Evolutionary conservation across 2,797 vertebrate genomes (phyloP), one percentile per base, ranked within the genome.

Genomic region (Carduelis carduelis): DNA sequence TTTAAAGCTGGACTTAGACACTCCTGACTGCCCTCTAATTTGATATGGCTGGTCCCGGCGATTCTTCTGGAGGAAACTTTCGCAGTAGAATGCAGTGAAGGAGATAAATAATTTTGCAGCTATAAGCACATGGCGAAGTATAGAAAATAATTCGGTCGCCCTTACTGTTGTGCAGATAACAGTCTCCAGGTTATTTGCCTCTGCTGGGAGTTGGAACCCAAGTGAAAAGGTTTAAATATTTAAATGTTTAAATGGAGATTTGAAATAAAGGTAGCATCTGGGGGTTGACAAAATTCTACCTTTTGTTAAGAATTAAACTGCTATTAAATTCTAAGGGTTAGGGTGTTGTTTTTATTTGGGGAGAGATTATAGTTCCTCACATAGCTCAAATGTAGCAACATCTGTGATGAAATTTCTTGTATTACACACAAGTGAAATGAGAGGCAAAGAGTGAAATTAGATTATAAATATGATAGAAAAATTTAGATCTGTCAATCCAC

Each of bases 1-100:
- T 98, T 98, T 97, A 97, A 98, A 98, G 96, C 95, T 97, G 95
- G 95, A 97, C 95, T 98, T 98, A 98, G 96, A 98, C 94, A 97
- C 97, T 97, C 96, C 95, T 98, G 96, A 97, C 95, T 97, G 96
- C 97, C 97, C 93, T 97, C 96, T 97, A 98, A 97, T 98, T 98
- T 98, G 97, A 97, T 98, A 95, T 96, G 94, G 95, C 93, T 97
- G 96, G 96, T 96, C 93, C 95, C 82, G 59, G 95, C 68, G 61
- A 97, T 97, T 97, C 93, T 97, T 97, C 96, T 97, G 97, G 93
- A 94, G 92, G 97, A 96, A 98, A 98, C 87, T 97, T 98, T 97
- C 59, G 6, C 94, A 93, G 97, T 71, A 96, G 94, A 98, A 98
- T 21, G 83, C 96, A 96, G 94, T 97, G 97, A 97, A 97, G 96